These are phyloP conservation scores for Coptotermes formosanus DNA, from an alignment of 1,140 invertebrate species.

Conservation along the genomic window DNA sequence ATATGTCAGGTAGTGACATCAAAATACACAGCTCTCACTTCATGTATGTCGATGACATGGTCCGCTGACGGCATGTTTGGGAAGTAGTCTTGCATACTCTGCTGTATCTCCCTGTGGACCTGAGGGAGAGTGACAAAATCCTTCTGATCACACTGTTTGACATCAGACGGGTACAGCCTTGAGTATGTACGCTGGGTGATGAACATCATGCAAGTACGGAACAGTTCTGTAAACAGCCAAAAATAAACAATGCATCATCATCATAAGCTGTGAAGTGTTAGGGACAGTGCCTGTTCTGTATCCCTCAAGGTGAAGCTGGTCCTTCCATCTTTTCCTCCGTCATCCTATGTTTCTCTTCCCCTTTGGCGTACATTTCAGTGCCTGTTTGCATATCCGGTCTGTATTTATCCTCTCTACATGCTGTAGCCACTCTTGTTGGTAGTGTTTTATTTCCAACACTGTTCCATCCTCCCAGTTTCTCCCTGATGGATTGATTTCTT, in stretches of 20 bases:
- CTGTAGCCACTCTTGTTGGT: too few species aligned
- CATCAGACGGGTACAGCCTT: conserved; percentile 93
- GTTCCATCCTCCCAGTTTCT: too few species aligned
- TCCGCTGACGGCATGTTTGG: conserved; percentile 99
- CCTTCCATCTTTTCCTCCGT: too few species aligned
- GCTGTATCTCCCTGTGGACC: conserved; percentile 91
- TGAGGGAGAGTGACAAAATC: conserved; percentile 96
- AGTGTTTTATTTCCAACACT: too few species aligned
- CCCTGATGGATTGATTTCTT: too few species aligned
- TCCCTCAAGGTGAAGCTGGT: too few species aligned
- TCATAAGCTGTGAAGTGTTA: too few species aligned
- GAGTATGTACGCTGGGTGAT: conserved; percentile 98
- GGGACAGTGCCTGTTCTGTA: too few species aligned
- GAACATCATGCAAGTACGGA: conserved; percentile 98
- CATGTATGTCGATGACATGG: conserved; percentile 97
- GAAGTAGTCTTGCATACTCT: conserved; percentile 97
- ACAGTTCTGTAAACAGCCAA: conserved; percentile 67
- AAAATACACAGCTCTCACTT: conserved; percentile 58
- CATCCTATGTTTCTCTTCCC: too few species aligned
- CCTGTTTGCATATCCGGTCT: too few species aligned
- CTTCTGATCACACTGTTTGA: conserved; percentile 93
- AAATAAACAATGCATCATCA: background rate
- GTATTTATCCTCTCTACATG: too few species aligned
- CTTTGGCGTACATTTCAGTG: too few species aligned
- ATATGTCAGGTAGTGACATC: background rate